A percentile compares a stretch with the other conserved stretches of the same genome.
Evolutionary conservation across 2,797 vertebrate species (phyloP).

Genomic region (Myiotriccus ornatus): DNA sequence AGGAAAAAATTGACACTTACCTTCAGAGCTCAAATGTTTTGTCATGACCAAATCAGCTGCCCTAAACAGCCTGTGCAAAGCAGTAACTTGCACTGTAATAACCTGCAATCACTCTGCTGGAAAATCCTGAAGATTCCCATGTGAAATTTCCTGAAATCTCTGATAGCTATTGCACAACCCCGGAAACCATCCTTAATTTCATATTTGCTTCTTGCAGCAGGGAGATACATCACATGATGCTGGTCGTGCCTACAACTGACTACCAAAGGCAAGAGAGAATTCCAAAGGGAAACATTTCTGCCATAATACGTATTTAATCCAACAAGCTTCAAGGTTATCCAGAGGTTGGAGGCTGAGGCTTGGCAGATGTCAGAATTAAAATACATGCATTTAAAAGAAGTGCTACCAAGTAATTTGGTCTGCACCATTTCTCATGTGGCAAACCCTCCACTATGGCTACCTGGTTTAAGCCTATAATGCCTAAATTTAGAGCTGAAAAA

Average conservation of each 20-base stretch:
- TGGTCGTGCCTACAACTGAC: neutral
- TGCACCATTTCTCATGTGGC: rapidly evolving
- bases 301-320: neutral
- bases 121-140: neutral
- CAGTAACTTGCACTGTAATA: neutral
- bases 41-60: neutral
- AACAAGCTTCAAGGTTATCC: neutral
- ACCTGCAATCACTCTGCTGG: neutral
- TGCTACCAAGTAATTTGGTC: neutral
- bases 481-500: neutral
- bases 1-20: neutral
- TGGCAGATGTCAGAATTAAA: neutral
- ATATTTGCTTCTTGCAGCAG: neutral
- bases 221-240: neutral
- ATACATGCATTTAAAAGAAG: neutral
- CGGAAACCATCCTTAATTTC: neutral
- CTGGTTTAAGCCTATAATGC: neutral
- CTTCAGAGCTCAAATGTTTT: neutral
- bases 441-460: neutral
- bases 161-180: neutral
- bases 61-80: neutral
- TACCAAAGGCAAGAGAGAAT: neutral
- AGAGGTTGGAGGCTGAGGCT: neutral
- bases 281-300: neutral
- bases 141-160: neutral